Evolutionary conservation across 2,888 invertebrate genomes (phyloP), one percentile per base, ranked within the genome.

Genomic region (Diaperis boleti): DNA sequence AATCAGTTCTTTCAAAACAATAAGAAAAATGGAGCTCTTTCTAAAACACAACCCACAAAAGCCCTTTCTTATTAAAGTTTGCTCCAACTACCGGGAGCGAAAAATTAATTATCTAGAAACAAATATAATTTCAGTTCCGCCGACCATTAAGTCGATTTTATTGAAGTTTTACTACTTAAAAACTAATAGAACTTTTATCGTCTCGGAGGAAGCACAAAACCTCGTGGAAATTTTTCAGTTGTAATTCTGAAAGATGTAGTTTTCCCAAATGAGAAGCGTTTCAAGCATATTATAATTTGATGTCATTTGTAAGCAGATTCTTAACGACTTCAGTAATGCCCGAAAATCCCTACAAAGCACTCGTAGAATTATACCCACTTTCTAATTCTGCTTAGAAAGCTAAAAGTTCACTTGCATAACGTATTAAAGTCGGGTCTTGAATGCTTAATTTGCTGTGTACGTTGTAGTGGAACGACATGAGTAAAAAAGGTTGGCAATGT

Each of bases 351-450:
- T 18, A 52, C 52, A 37, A 52, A 52, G 52, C 39, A 26, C 52
- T 52, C 39, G 18, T 44, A 55, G 18, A 55, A 55, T 55, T 55
- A 55, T 29, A 55, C 42, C 44, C 18, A 42, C 17, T 13, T 31
- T 33, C 42, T 18, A 55, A 42, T 29, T 13, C 18, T 3, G 39
- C 18, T 50, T 37, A 20, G 18, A 20, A 47, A 54, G 55, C 55
- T 55, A 17, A 44, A 33, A 55, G 55, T 55, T 55, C 42, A 55
- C 55, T 44, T 55, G 44, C 55, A 55, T 55, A 42, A 55, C 42
- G 55, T 55, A 55, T 42, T 17, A 44, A 55, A 37, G 55, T 33
- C 8, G 20, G 31, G 33, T 29, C 15, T 33, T 55, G 55, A 14
- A 55, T 55, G 33, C 31, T 44, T 42, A 55, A 55, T 55, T 55